phyloP scores from a whole-genome alignment of 2,113 vertebrate genomes.

The Spheniscus mendiculus region DNA sequence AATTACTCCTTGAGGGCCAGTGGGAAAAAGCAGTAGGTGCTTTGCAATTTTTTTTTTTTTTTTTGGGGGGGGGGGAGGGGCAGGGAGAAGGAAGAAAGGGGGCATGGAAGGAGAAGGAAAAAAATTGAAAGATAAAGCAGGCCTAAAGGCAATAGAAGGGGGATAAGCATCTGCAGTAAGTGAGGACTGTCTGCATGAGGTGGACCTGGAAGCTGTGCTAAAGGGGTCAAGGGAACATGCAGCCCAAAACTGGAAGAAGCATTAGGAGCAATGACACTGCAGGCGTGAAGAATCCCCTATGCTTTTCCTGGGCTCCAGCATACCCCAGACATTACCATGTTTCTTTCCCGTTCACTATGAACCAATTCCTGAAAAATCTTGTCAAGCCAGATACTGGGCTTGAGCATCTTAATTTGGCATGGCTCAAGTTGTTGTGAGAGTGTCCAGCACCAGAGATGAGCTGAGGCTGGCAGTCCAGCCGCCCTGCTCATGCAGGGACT shows the following conservation, averaged over 20 bases:
- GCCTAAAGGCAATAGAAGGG: not conserved
- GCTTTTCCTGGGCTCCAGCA: not conserved
- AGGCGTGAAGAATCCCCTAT: not conserved
- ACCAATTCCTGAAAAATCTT: not conserved
- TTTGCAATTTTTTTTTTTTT: not conserved
- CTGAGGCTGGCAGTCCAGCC: not conserved
- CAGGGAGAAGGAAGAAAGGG: not conserved
- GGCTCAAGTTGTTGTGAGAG: not conserved
- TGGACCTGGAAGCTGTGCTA: not conserved
- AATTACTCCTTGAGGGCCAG: not conserved
- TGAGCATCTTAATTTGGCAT: not conserved
- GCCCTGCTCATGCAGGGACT: not conserved
- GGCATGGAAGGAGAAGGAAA: not conserved
- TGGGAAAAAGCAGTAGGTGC: not conserved
- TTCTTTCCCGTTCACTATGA: not conserved
- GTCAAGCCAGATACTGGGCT: not conserved
- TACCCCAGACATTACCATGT: not conserved
- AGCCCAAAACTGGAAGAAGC: not conserved
- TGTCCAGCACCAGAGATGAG: not conserved
- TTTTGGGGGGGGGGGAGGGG: fast-evolving
- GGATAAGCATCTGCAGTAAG: not conserved
- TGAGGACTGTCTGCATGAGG: not conserved
- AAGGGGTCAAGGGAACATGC: not conserved
- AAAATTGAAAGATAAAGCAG: not conserved
- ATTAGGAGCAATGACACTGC: not conserved